Percentiles rank a stretch among this genome's conserved stretches.
These are phyloP conservation scores for Triplophysa bombifrons DNA, from an alignment of 2,797 vertebrate species.

Conservation along the genomic window DNA sequence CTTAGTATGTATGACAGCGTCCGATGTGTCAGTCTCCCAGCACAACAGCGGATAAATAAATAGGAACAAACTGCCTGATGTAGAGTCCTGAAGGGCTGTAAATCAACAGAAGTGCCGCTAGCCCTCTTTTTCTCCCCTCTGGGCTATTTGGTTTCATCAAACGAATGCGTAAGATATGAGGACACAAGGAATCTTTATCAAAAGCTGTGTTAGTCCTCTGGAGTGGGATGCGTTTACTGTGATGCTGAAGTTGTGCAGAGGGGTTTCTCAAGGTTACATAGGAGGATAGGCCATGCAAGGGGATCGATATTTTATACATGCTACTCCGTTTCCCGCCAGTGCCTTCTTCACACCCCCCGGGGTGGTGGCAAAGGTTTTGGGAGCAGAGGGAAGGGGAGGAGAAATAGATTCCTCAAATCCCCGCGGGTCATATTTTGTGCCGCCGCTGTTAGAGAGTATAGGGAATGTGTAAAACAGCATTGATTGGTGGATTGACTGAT, in stretches of 20 bases:
- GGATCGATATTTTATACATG: constrained; percentile 29
- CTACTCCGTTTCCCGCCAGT: constrained; percentile 14
- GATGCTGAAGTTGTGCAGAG: constrained; percentile 16
- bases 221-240: neutral
- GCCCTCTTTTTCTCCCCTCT: constrained; percentile 10
- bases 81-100: constrained; percentile 35
- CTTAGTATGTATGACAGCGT: constrained; percentile 44
- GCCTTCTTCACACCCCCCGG: constrained; percentile 10
- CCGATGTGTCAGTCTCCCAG: constrained; percentile 39
- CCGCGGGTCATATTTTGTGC: neutral
- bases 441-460: neutral
- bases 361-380: constrained; percentile 8
- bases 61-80: constrained; percentile 42
- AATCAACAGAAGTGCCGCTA: constrained; percentile 46
- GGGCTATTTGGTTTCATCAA: constrained; percentile 29
- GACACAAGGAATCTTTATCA: constrained; percentile 7
- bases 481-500: constrained; percentile 43
- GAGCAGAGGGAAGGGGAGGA: constrained; percentile 14
- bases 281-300: constrained; percentile 17
- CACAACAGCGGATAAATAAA: constrained; percentile 49
- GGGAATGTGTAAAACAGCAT: constrained; percentile 37
- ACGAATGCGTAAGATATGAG: neutral
- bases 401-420: constrained; percentile 27
- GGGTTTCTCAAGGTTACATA: constrained; percentile 18
- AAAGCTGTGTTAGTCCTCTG: constrained; percentile 5